These are phyloP conservation scores for Oncorhynchus clarkii DNA, from an alignment of 2,113 vertebrate genomes.

Conservation along the genomic window DNA sequence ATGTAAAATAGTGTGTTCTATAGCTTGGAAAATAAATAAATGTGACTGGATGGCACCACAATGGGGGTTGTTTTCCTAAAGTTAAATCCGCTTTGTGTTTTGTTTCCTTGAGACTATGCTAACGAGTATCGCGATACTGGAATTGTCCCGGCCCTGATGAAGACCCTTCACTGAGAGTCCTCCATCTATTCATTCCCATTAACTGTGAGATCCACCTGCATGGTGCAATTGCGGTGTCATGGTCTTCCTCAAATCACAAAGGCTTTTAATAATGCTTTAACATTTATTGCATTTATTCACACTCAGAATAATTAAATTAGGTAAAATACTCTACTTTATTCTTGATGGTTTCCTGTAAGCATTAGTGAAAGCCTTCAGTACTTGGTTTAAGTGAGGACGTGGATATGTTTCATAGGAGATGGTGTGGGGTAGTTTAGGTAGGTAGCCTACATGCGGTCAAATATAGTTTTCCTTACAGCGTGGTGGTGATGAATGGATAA, in stretches of 20 bases:
- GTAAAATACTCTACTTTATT: neutral
- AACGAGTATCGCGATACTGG: too few relatives aligned
- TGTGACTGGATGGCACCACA: too few relatives aligned
- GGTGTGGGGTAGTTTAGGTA: neutral
- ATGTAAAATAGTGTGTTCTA: too few relatives aligned
- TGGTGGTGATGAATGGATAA: neutral
- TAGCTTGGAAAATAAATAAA: too few relatives aligned
- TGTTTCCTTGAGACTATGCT: too few relatives aligned
- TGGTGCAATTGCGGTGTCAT: constrained; percentile 37
- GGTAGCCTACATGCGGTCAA: neutral
- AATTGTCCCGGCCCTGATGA: constrained; percentile 6
- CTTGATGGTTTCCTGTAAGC: constrained; percentile 11
- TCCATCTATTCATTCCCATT: constrained; percentile 40
- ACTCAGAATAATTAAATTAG: neutral
- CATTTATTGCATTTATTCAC: neutral
- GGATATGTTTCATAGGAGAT: constrained; percentile 10
- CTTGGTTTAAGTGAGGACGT: constrained; percentile 11
- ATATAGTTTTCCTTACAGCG: neutral
- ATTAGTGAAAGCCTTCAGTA: constrained; percentile 58
- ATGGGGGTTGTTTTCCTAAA: too few relatives aligned
- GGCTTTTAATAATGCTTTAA: constrained; percentile 61
- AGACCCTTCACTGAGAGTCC: constrained; percentile 53
- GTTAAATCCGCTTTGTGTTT: too few relatives aligned
- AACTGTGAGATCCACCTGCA: constrained; percentile 51
- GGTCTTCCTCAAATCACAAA: constrained; percentile 5